phyloP scores from a whole-genome alignment of 1,140 invertebrate genomes.

The Hycleus cichorii region DNA sequence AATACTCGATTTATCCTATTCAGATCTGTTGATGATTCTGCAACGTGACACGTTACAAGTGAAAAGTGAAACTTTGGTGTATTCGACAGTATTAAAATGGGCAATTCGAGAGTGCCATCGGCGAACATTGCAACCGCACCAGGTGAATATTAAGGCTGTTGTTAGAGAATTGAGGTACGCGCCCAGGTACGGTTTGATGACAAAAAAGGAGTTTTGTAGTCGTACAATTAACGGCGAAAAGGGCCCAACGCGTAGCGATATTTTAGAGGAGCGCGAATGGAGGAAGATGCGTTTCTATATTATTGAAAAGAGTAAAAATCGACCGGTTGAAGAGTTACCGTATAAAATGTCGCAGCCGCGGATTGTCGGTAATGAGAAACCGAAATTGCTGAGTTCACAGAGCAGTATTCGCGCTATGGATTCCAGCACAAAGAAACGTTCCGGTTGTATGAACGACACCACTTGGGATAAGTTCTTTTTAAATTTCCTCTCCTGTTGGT shows the following conservation, averaged over 20 bases:
- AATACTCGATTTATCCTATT: conserved; percentile 32
- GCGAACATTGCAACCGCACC: conserved; percentile 22
- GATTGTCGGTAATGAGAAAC: conserved; percentile 20
- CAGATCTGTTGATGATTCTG: conserved; percentile 31
- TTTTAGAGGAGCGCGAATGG: conserved; percentile 34
- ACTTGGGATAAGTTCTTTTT: conserved; percentile 33
- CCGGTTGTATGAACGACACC: conserved; percentile 11
- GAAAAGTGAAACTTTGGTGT: conserved; percentile 32
- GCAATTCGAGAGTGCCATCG: conserved; percentile 26
- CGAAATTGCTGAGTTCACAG: conserved; percentile 22
- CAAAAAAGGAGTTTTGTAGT: conserved; percentile 31
- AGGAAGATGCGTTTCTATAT: conserved; percentile 32
- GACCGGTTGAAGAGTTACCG: conserved; percentile 26
- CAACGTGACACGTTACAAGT: conserved; percentile 33
- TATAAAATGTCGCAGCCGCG: conserved; percentile 27
- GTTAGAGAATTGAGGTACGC: conserved; percentile 31
- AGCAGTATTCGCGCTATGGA: conserved; percentile 14
- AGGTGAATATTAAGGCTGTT: conserved; percentile 30
- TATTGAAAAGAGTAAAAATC: conserved; percentile 29
- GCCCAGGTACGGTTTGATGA: conserved; percentile 37
- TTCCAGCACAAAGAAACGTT: conserved; percentile 7
- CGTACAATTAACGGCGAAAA: conserved; percentile 27
- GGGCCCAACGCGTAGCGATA: conserved; percentile 33
- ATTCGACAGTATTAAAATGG: conserved; percentile 34
- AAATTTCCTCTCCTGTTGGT: conserved; percentile 37